phyloP scores from a whole-genome alignment of 2,888 invertebrate species.

The Andrena fulva region DNA sequence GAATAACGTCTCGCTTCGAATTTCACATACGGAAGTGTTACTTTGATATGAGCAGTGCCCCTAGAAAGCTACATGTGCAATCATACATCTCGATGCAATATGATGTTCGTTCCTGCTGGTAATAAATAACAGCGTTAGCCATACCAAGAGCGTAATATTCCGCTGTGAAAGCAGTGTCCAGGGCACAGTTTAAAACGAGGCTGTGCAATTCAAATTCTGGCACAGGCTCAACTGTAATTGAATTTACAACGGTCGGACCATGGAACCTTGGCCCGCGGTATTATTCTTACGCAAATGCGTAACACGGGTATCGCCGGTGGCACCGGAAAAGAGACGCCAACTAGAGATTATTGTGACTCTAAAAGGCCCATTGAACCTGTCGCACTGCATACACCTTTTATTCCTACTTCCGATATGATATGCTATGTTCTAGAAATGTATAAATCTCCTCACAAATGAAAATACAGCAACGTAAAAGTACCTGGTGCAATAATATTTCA shows the following conservation, averaged over 20 bases:
- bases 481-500: no score
- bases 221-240: conserved; percentile 52
- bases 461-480: no score
- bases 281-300: conserved; percentile 47
- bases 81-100: neutral
- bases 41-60: neutral
- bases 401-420: no score
- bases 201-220: conserved; percentile 52
- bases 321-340: conserved; percentile 11
- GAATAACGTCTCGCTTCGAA: neutral
- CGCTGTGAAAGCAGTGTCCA: conserved; percentile 36
- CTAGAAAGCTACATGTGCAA: neutral
- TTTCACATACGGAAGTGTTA: neutral
- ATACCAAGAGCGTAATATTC: conserved; percentile 47
- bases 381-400: neutral
- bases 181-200: conserved; percentile 41
- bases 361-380: neutral
- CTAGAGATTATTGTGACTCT: conserved; percentile 1
- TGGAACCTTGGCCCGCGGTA: conserved; percentile 30
- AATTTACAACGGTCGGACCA: conserved; percentile 46
- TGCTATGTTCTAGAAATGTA: no score
- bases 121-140: conserved; percentile 49
- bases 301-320: conserved; percentile 11
- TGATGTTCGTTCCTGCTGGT: conserved; percentile 25
- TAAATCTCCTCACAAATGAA: no score